Conservation (phyloP, 2,888 invertebrate species). For the Idaea straminata region DNA sequence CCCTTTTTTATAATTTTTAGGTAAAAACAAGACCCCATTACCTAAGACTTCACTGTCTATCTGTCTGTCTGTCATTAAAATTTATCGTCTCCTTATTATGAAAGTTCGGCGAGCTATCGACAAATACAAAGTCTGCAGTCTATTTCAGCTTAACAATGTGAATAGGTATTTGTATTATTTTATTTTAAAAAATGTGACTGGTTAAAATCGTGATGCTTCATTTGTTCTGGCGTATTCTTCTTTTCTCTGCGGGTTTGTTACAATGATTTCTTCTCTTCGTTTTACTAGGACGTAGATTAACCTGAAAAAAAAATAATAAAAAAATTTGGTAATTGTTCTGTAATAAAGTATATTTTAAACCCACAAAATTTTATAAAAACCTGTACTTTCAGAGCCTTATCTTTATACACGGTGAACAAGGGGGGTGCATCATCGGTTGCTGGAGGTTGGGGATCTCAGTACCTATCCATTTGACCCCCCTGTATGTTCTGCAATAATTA, state of each 20-base stretch:
- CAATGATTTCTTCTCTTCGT: conserved; percentile 39
- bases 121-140: neutral
- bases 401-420: no score
- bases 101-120: neutral
- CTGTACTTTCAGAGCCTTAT: no score
- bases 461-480: no score
- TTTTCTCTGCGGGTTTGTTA: conserved; percentile 47
- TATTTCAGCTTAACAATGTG: neutral
- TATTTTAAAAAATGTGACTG: neutral
- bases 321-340: neutral
- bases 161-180: neutral
- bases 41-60: no score
- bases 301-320: conserved; percentile 40
- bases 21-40: no score
- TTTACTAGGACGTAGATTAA: conserved; percentile 54
- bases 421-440: no score
- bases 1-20: no score
- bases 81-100: conserved; percentile 7
- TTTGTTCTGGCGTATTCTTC: conserved; percentile 59
- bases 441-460: no score
- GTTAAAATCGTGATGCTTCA: conserved; percentile 60
- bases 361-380: no score
- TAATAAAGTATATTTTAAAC: no score
- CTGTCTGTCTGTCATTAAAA: conserved; percentile 6
- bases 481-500: no score